These are phyloP conservation scores for Aquatica leii DNA, from an alignment of 2,888 invertebrate species.

Conservation along the genomic window DNA sequence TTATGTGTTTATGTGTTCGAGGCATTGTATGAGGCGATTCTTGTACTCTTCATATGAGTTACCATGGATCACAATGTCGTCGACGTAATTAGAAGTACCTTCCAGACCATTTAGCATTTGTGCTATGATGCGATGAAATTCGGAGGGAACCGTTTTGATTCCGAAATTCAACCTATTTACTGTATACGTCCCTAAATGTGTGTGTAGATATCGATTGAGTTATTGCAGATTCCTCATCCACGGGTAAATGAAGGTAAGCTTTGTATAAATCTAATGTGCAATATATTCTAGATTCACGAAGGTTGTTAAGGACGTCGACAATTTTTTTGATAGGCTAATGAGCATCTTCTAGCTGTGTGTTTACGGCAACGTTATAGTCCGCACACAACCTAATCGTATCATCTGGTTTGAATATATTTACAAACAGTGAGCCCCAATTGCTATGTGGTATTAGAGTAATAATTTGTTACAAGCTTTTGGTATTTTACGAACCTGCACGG, in stretches of 20 bases:
- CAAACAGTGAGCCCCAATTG: neutral
- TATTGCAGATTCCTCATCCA: slow-evolving; percentile 2
- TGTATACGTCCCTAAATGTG: neutral
- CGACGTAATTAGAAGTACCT: neutral
- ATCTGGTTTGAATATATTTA: neutral
- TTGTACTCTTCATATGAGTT: neutral
- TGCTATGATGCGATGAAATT: neutral
- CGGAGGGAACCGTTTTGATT: neutral
- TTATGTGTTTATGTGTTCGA: neutral
- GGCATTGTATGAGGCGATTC: neutral
- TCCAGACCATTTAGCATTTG: neutral
- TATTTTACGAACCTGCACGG: too few relatives aligned
- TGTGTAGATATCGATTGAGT: neutral
- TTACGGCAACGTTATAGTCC: neutral
- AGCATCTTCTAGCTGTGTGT: neutral
- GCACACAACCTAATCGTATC: neutral
- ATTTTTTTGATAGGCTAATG: neutral
- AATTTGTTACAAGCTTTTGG: too few relatives aligned
- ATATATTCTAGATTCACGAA: neutral
- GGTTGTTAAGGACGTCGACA: neutral
- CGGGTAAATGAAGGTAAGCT: neutral
- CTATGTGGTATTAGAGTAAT: neutral
- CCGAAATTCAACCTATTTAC: neutral
- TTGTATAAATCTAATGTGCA: neutral
- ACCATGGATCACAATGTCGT: neutral